Conservation (phyloP, 2,113 vertebrate genomes). For the Sterrhoptilus dennistouni region DNA sequence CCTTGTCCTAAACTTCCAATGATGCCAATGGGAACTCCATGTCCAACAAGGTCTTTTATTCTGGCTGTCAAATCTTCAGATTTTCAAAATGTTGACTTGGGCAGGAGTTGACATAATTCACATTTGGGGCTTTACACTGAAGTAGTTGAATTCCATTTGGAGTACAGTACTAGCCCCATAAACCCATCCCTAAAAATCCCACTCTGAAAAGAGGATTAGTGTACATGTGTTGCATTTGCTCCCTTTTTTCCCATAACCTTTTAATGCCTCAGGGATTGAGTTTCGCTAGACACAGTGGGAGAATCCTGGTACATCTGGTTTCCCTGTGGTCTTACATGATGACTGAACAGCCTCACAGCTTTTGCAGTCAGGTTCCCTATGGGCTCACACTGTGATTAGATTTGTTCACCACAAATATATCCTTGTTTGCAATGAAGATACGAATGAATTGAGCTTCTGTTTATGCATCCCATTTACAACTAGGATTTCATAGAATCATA, state of each 20-base stretch:
- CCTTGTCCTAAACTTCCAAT: neutral
- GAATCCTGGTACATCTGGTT: slow-evolving; percentile 70
- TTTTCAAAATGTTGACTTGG: neutral
- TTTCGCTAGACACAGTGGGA: slow-evolving; percentile 57
- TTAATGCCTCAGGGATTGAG: slow-evolving; percentile 60
- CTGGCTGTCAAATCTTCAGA: neutral
- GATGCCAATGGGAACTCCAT: neutral
- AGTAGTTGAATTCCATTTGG: slow-evolving; percentile 30
- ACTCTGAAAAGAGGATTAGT: slow-evolving; percentile 49
- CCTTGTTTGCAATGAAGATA: slow-evolving; percentile 51
- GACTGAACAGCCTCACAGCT: slow-evolving; percentile 64
- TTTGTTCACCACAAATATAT: slow-evolving; percentile 63
- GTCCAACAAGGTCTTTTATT: neutral
- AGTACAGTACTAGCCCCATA: neutral
- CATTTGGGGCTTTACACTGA: neutral
- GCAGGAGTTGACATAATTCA: neutral
- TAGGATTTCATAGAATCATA: slow-evolving; percentile 52
- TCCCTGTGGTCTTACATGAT: slow-evolving; percentile 70
- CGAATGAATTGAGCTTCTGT: neutral
- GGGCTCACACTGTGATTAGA: slow-evolving; percentile 64
- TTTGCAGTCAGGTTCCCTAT: slow-evolving; percentile 58
- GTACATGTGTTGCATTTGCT: slow-evolving; percentile 38
- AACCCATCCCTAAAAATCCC: slow-evolving; percentile 35
- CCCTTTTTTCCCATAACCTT: slow-evolving; percentile 55
- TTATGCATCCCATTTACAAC: slow-evolving; percentile 26